phyloP scores from a whole-genome alignment of 1,140 invertebrate species.

The Geopemphigus sp. region DNA sequence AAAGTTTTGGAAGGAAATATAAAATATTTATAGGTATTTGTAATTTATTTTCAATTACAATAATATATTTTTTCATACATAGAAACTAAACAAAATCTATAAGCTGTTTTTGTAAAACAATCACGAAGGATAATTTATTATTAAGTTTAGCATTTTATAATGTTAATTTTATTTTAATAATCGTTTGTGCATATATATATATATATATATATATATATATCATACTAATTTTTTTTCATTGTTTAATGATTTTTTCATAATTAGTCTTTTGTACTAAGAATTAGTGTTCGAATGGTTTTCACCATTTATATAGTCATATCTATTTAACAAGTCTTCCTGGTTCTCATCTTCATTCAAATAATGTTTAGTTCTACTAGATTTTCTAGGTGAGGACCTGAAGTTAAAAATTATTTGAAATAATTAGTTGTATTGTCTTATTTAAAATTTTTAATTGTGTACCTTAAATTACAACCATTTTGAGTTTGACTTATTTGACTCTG shows the following conservation, averaged over 20 bases:
- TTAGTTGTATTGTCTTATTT: not conserved
- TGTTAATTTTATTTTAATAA: not conserved
- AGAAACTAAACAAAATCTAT: conserved; percentile 5
- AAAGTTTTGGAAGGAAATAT: not conserved
- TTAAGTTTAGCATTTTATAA: conserved; percentile 5
- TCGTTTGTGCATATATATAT: not conserved
- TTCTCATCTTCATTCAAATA: conserved; percentile 27
- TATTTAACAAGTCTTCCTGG: conserved; percentile 25
- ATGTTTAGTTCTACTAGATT: conserved; percentile 20
- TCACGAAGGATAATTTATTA: not conserved
- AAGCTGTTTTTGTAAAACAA: conserved; percentile 9
- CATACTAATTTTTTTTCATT: too few relatives aligned
- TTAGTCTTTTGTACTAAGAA: conserved; percentile 3
- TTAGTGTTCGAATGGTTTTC: conserved; percentile 3
- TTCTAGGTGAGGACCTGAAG: conserved; percentile 43
- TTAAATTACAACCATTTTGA: conserved; percentile 29
- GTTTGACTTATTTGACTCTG: conserved; percentile 73
- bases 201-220: too few relatives aligned
- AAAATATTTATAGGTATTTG: not conserved
- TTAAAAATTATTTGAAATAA: not conserved
- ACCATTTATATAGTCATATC: conserved; percentile 31
- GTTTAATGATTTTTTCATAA: not conserved
- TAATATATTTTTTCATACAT: not conserved
- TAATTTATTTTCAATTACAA: not conserved
- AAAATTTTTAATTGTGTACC: not conserved